These are phyloP conservation scores for Bursaphelenchus okinawaensis DNA, from an alignment of 2,888 invertebrate species.

Conservation along the genomic window DNA sequence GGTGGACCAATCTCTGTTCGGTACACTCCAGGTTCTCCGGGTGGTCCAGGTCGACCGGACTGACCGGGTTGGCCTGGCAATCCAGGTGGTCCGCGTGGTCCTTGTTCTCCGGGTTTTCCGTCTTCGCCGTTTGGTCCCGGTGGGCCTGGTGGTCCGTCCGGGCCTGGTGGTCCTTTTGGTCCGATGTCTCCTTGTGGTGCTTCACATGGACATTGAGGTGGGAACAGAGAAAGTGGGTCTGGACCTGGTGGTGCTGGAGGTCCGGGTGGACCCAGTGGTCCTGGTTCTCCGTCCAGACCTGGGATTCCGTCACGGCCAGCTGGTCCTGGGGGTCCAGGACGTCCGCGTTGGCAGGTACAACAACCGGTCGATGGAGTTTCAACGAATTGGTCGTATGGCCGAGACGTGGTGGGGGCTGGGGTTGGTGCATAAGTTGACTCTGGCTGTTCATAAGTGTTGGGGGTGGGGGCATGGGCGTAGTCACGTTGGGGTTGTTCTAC, in stretches of 20 bases:
- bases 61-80: constrained; percentile 60
- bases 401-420: background rate
- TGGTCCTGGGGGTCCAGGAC: constrained; percentile 48
- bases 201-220: constrained; percentile 57
- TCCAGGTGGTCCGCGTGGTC: constrained; percentile 70
- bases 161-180: constrained; percentile 44
- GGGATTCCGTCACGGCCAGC: constrained; percentile 32
- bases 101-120: constrained; percentile 52
- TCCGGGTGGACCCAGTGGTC: constrained; percentile 53
- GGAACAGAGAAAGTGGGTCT: constrained; percentile 50
- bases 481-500: constrained; percentile 21
- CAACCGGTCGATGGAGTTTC: constrained; percentile 32
- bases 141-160: constrained; percentile 39
- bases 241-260: constrained; percentile 55
- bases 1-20: constrained; percentile 50
- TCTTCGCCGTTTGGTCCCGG: constrained; percentile 43
- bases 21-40: constrained; percentile 54
- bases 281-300: constrained; percentile 53
- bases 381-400: constrained; percentile 27
- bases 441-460: constrained; percentile 13
- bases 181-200: constrained; percentile 52
- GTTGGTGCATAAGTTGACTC: constrained; percentile 4
- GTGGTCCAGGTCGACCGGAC: constrained; percentile 51
- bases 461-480: constrained; percentile 3
- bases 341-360: constrained; percentile 50